These are phyloP conservation scores for Enteromius fasciolatus DNA, from an alignment of 2,797 vertebrate species.

Conservation along the genomic window DNA sequence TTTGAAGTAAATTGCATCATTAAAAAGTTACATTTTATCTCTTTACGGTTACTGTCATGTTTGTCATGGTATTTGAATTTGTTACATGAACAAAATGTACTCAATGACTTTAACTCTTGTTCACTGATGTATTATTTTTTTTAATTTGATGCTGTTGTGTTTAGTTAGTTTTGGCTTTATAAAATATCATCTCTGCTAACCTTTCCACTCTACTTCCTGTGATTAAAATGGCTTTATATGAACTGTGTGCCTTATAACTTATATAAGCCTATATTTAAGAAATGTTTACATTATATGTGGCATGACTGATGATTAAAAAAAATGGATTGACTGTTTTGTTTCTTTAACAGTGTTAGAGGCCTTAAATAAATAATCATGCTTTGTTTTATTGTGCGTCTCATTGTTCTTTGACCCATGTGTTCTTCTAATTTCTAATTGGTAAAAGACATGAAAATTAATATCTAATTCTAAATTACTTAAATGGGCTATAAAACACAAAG, in stretches of 20 bases:
- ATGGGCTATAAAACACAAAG: neutral
- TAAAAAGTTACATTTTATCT: neutral
- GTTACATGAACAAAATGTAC: neutral
- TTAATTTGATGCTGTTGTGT: neutral
- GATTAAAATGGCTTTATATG: neutral
- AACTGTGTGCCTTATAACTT: constrained; percentile 10
- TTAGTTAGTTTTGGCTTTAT: neutral
- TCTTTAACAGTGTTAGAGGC: neutral
- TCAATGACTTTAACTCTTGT: constrained; percentile 1
- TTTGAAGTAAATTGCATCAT: neutral
- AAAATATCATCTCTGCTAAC: neutral
- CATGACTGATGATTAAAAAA: neutral
- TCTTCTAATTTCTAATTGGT: neutral
- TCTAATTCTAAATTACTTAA: neutral
- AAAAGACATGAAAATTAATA: neutral
- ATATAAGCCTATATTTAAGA: neutral
- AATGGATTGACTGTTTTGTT: neutral
- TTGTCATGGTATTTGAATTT: neutral
- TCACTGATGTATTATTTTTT: neutral
- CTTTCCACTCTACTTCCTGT: neutral
- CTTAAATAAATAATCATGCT: neutral
- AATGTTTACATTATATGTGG: constrained; percentile 35
- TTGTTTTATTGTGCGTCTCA: neutral
- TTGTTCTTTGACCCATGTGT: neutral
- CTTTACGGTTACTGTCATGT: neutral